A percentile compares a stretch with the other conserved stretches of the same genome.
phyloP scores from a whole-genome alignment of 2,797 vertebrate species.

The Gila robusta region DNA sequence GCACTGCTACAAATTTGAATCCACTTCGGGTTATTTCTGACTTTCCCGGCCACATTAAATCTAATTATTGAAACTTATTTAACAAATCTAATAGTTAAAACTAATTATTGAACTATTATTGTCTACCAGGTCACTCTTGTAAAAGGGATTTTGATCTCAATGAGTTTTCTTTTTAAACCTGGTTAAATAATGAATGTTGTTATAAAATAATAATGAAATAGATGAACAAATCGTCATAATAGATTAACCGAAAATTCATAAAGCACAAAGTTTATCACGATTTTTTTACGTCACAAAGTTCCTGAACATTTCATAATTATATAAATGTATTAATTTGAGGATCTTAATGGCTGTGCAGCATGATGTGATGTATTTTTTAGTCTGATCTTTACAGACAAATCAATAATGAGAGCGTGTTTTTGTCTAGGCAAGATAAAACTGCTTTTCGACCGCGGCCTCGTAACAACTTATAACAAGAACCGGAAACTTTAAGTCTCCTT shows the following conservation, averaged over 20 bases:
- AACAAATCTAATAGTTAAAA: no score
- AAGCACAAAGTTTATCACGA: neutral
- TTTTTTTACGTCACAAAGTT: neutral
- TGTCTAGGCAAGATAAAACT: neutral
- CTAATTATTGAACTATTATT: no score
- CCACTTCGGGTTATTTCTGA: neutral
- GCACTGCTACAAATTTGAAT: neutral
- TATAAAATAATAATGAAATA: neutral
- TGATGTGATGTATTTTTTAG: slow-evolving; percentile 14
- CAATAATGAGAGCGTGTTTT: slow-evolving; percentile 45
- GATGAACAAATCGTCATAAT: neutral
- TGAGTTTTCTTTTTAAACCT: no score
- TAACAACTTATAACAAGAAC: neutral
- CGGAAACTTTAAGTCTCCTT: neutral
- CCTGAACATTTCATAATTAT: neutral
- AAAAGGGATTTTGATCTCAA: no score
- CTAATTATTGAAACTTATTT: no score
- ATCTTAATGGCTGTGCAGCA: slow-evolving; percentile 35
- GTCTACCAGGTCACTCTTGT: no score
- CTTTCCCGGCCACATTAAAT: neutral
- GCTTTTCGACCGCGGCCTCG: neutral
- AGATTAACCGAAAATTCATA: neutral
- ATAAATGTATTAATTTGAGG: slow-evolving; percentile 15
- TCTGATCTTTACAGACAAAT: slow-evolving; percentile 44
- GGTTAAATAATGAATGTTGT: no score